Evolutionary conservation across 2,888 invertebrate species (phyloP).

Genomic region (Eubasilissa splendida): DNA sequence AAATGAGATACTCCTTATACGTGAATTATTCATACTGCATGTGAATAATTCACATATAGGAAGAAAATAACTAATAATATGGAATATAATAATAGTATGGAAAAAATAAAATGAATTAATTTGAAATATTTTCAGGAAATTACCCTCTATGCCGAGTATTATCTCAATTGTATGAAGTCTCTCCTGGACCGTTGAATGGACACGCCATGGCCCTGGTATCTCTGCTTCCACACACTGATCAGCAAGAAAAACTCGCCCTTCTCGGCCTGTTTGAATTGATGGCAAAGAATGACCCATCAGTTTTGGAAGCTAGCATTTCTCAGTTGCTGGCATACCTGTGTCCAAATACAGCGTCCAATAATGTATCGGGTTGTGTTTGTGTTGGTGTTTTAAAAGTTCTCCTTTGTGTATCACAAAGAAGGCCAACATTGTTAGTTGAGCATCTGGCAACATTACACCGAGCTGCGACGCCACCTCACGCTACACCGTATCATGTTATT

Average conservation of each 20-base stretch:
- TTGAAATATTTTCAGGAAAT: conserved; percentile 77
- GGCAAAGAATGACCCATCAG: conserved; percentile 85
- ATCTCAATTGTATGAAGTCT: conserved; percentile 91
- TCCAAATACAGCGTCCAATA: conserved; percentile 65
- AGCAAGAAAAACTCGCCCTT: conserved; percentile 88
- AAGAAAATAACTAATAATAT: too few species aligned
- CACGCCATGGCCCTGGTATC: conserved; percentile 88
- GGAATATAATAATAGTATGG: too few species aligned
- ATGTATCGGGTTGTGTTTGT: conserved; percentile 69
- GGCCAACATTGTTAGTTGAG: conserved; percentile 80
- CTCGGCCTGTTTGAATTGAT: conserved; percentile 88
- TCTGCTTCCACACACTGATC: conserved; percentile 87
- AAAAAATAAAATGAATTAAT: neutral
- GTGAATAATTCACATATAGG: too few species aligned
- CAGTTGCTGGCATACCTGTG: conserved; percentile 86
- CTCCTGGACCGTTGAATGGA: conserved; percentile 88
- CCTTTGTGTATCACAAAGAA: conserved; percentile 80
- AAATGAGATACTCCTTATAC: too few species aligned
- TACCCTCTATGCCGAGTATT: conserved; percentile 90
- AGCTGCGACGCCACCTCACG: conserved; percentile 74
- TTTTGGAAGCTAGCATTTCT: conserved; percentile 86
- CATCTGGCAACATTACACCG: conserved; percentile 80
- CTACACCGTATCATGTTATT: conserved; percentile 76
- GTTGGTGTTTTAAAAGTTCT: conserved; percentile 76
- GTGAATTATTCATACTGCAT: too few species aligned